Evolutionary conservation across 2,888 invertebrate species (phyloP).

Genomic region (Clostera curtula): DNA sequence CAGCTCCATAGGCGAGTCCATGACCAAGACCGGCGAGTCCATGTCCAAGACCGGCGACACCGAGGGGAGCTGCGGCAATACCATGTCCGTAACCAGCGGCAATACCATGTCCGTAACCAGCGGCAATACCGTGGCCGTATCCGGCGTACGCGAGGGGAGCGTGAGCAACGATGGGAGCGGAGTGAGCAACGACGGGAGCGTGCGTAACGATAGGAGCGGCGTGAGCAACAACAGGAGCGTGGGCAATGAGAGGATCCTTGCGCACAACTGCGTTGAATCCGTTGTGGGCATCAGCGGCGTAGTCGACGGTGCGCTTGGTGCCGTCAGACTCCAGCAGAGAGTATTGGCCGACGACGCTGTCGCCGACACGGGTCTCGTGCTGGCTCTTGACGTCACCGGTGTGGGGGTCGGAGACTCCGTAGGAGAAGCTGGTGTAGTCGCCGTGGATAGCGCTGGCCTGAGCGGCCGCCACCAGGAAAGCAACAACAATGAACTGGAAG

Average conservation of each 20-base stretch:
- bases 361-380: constrained; percentile 78
- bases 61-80: constrained; percentile 22
- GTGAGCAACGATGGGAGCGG: constrained; percentile 22
- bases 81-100: constrained; percentile 22
- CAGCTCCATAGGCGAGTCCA: constrained; percentile 22
- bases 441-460: constrained; percentile 57
- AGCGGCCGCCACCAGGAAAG: constrained; percentile 59
- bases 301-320: constrained; percentile 77
- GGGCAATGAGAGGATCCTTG: constrained; percentile 54
- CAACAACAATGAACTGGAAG: constrained; percentile 63
- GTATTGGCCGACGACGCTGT: constrained; percentile 74
- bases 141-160: constrained; percentile 27
- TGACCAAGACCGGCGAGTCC: constrained; percentile 26
- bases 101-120: constrained; percentile 23
- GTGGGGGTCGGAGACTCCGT: constrained; percentile 64
- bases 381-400: constrained; percentile 73
- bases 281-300: constrained; percentile 68
- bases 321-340: constrained; percentile 76
- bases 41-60: constrained; percentile 19
- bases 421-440: constrained; percentile 63
- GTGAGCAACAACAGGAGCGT: constrained; percentile 38
- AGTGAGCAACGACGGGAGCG: constrained; percentile 31
- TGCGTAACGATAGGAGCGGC: constrained; percentile 45
- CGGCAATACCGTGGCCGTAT: constrained; percentile 19
- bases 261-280: constrained; percentile 75